Percentiles rank a stretch among this genome's conserved stretches.
Evolutionary conservation across 2,113 vertebrate genomes (phyloP).

Genomic region (Oxyruncus cristatus): DNA sequence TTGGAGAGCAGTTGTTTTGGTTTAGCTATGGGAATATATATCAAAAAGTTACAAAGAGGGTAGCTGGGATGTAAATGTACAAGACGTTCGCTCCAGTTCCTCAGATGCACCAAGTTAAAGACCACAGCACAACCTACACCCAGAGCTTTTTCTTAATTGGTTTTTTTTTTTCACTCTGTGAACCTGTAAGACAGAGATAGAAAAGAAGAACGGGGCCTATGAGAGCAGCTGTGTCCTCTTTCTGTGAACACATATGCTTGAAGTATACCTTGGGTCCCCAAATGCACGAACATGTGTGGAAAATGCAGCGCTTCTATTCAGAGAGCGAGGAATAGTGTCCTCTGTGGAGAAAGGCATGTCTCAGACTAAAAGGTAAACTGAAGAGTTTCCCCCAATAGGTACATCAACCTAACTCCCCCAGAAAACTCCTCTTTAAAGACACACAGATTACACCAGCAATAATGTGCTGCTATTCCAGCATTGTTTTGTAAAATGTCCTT

Average conservation of each 20-base stretch:
- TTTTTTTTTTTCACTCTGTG: neutral
- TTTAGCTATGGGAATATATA: neutral
- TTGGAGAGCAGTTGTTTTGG: neutral
- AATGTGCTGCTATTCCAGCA: neutral
- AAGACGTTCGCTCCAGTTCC: neutral
- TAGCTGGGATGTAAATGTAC: neutral
- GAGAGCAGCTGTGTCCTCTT: neutral
- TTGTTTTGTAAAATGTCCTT: neutral
- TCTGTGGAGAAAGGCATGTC: neutral
- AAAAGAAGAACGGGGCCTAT: neutral
- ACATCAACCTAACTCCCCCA: neutral
- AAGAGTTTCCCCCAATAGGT: neutral
- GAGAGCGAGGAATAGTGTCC: neutral
- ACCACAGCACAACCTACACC: neutral
- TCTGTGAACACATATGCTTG: neutral
- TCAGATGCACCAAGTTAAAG: neutral
- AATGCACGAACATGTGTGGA: too few species aligned
- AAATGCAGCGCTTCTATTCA: neutral
- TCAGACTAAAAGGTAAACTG: neutral
- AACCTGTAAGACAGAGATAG: neutral
- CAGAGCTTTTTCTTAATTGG: neutral
- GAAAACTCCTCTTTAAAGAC: neutral
- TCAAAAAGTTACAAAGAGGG: neutral
- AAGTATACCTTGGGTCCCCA: neutral
- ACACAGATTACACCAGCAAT: neutral